Evolutionary conservation across 2,888 invertebrate species (phyloP).

Genomic region (Eristalinus aeneus): DNA sequence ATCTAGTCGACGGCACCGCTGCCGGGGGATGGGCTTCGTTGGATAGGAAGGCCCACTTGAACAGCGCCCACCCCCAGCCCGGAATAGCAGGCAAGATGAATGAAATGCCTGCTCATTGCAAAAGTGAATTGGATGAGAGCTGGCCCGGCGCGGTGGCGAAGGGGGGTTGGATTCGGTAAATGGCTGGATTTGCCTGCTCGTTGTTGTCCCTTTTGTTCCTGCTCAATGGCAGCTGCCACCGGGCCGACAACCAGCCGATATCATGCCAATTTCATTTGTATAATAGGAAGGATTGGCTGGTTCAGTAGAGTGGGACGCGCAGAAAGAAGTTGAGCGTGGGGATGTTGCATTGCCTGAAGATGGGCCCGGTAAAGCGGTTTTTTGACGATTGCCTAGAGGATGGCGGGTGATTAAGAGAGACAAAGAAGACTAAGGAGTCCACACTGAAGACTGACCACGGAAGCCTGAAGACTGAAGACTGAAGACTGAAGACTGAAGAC

Average conservation of each 20-base stretch:
- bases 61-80: conserved; percentile 23
- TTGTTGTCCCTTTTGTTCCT: conserved; percentile 52
- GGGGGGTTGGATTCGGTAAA: conserved; percentile 52
- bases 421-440: too few relatives aligned
- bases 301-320: conserved; percentile 24
- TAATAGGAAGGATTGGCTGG: conserved; percentile 58
- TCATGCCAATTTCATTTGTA: conserved; percentile 71
- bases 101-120: conserved; percentile 66
- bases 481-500: too few relatives aligned
- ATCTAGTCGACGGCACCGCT: conserved; percentile 70
- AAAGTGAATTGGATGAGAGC: conserved; percentile 59
- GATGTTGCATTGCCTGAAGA: not conserved
- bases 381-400: not conserved
- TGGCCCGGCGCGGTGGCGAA: conserved; percentile 15
- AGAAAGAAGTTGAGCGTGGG: not conserved
- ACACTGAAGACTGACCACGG: too few relatives aligned
- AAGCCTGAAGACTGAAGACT: too few relatives aligned
- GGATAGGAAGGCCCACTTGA: conserved; percentile 70
- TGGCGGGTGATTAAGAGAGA: too few relatives aligned
- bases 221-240: conserved; percentile 49
- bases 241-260: conserved; percentile 70
- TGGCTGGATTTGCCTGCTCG: conserved; percentile 66
- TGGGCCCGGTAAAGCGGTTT: not conserved
- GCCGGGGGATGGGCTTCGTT: conserved; percentile 30
- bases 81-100: conserved; percentile 56